These are phyloP conservation scores for Chascanopsetta lugubris DNA, from an alignment of 2,113 vertebrate species.

Conservation along the genomic window DNA sequence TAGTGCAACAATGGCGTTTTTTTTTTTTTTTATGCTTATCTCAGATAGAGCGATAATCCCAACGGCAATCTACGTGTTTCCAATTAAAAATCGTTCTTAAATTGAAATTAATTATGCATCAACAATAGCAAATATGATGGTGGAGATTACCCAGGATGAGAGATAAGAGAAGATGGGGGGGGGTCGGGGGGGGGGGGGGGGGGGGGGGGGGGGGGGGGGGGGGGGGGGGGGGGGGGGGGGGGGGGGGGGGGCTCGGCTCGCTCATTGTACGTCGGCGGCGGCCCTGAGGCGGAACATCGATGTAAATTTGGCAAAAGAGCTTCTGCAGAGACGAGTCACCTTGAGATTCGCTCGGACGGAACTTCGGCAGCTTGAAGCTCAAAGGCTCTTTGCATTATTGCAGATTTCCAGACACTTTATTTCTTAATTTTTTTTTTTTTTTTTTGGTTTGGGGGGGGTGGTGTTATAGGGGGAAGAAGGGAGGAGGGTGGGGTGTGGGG, in stretches of 20 bases:
- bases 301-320: slow-evolving; percentile 64
- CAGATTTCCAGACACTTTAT: slow-evolving; percentile 61
- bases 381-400: slow-evolving; percentile 65
- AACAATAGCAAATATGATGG: slow-evolving; percentile 73
- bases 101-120: slow-evolving; percentile 77
- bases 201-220: slow-evolving; percentile 62
- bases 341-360: slow-evolving; percentile 56
- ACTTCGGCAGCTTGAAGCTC: slow-evolving; percentile 65
- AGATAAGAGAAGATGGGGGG: slow-evolving; percentile 65
- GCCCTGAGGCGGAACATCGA: slow-evolving; percentile 66
- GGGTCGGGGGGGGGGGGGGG: slow-evolving; percentile 61
- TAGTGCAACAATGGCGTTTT: slow-evolving; percentile 49
- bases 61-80: slow-evolving; percentile 41
- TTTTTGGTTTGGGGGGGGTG: neutral
- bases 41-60: slow-evolving; percentile 52
- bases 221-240: slow-evolving; percentile 59
- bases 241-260: slow-evolving; percentile 58
- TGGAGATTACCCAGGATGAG: slow-evolving; percentile 62
- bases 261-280: slow-evolving; percentile 64
- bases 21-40: slow-evolving; percentile 24
- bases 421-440: slow-evolving; percentile 30
- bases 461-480: neutral
- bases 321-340: slow-evolving; percentile 62
- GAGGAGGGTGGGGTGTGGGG: no score
- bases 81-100: slow-evolving; percentile 72